Evolutionary conservation across 2,888 invertebrate genomes (phyloP).

Genomic region (Euphydryas editha): DNA sequence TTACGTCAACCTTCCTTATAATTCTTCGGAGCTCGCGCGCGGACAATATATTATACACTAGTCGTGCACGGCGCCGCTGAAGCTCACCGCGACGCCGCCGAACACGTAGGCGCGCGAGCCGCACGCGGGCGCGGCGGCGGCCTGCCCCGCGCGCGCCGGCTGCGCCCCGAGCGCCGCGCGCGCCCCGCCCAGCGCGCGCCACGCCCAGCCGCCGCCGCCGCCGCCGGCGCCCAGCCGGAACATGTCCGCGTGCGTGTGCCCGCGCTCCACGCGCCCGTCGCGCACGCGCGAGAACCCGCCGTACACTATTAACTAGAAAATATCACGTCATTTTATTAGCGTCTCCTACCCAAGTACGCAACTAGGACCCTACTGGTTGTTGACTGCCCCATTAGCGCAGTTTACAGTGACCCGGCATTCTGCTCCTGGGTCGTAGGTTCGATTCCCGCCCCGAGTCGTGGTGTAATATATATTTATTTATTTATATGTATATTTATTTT

Average conservation of each 20-base stretch:
- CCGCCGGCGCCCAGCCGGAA: conserved; percentile 70
- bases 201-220: too few species aligned
- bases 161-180: conserved; percentile 48
- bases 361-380: too few species aligned
- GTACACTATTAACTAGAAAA: conserved; percentile 67
- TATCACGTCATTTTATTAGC: not conserved
- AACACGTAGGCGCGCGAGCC: conserved; percentile 90
- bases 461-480: too few species aligned
- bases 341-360: too few species aligned
- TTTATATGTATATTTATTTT: too few species aligned
- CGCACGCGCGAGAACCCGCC: conserved; percentile 76
- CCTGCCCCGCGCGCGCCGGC: conserved; percentile 89
- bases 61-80: not conserved
- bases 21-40: too few species aligned
- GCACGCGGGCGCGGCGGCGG: conserved; percentile 83
- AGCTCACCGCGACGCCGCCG: conserved; percentile 89
- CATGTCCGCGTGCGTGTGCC: conserved; percentile 74
- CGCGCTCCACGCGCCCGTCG: conserved; percentile 68
- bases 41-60: too few species aligned
- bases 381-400: too few species aligned
- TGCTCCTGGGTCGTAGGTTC: too few species aligned
- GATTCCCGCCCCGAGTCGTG: too few species aligned
- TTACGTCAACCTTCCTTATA: too few species aligned
- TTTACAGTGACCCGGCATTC: too few species aligned
- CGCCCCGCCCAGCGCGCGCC: conserved; percentile 62